Evolutionary conservation across 1,140 invertebrate genomes (phyloP).

Genomic region (Cryptotermes secundus): DNA sequence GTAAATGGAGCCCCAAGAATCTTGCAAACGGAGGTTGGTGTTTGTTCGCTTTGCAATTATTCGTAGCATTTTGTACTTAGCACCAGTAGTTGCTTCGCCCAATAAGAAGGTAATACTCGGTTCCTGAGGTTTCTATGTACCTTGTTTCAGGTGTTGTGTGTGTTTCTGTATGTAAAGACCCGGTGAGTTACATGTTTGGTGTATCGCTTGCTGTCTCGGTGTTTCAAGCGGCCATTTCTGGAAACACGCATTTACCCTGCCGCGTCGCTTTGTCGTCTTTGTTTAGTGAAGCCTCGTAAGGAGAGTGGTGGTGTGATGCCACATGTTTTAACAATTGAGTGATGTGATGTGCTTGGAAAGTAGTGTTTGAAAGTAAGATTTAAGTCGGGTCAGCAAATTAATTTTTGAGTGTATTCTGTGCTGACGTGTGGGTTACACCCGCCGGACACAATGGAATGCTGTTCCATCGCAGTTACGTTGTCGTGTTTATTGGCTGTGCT

Average conservation of each 20-base stretch:
- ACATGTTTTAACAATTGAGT: neutral
- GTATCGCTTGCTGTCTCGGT: conserved; percentile 22
- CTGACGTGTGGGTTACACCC: conserved; percentile 17
- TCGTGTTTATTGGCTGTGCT: conserved; percentile 11
- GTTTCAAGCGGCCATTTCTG: conserved; percentile 26
- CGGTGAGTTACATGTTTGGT: conserved; percentile 27
- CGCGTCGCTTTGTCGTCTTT: neutral
- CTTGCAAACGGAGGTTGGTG: conserved; percentile 29
- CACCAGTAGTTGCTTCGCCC: conserved; percentile 11
- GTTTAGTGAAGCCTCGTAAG: neutral
- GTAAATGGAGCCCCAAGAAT: conserved; percentile 29
- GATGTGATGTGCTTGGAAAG: neutral
- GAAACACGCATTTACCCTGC: neutral
- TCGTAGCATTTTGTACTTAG: conserved; percentile 23
- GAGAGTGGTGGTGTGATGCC: neutral
- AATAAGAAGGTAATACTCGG: neutral
- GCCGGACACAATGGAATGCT: neutral
- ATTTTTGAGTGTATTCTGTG: neutral
- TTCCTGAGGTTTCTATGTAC: conserved; percentile 21
- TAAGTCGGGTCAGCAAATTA: neutral
- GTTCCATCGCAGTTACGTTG: neutral
- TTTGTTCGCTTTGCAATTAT: conserved; percentile 28
- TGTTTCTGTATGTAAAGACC: conserved; percentile 6
- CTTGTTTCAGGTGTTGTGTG: conserved; percentile 21
- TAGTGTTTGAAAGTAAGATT: neutral